A percentile compares a stretch with the other conserved stretches of the same genome.
Evolutionary conservation across 35 echinoderm and acorn worm genomes (phyloP).

Genomic region (Amphiura filiformis): DNA sequence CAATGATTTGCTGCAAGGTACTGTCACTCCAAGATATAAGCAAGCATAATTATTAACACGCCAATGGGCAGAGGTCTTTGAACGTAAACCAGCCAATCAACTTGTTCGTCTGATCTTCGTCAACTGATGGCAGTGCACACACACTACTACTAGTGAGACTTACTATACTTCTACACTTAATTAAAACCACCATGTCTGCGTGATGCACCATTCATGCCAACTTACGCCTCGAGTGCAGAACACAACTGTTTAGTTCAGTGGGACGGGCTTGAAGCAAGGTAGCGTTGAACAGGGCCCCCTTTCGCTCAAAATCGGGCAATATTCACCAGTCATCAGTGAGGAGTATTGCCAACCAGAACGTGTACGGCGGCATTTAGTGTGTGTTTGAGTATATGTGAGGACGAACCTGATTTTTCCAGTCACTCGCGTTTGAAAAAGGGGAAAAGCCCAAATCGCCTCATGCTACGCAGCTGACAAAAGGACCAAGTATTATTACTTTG

Average conservation of each 20-base stretch:
- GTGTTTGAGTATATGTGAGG: background rate
- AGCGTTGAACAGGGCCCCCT: constrained; percentile 1
- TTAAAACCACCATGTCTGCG: background rate
- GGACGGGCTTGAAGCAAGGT: background rate
- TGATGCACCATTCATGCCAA: background rate
- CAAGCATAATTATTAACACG: background rate
- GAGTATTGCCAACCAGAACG: background rate
- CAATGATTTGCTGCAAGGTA: background rate
- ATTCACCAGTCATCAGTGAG: background rate
- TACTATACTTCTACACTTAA: no score
- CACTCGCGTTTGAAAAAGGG: background rate
- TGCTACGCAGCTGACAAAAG: background rate
- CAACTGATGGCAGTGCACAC: background rate
- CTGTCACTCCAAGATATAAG: constrained; percentile 5
- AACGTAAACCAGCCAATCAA: background rate
- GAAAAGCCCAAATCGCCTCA: constrained; percentile 7
- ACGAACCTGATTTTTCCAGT: background rate
- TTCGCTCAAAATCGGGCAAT: constrained; percentile 7
- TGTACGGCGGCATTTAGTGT: background rate
- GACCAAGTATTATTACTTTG: background rate
- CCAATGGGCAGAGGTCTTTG: background rate
- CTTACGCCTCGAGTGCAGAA: background rate
- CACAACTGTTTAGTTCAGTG: background rate
- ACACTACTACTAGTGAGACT: no score
- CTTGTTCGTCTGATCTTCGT: background rate